A percentile compares a stretch with the other conserved stretches of the same genome.
Evolutionary conservation across 2,113 vertebrate genomes (phyloP).

Genomic region (Corvus hawaiiensis): DNA sequence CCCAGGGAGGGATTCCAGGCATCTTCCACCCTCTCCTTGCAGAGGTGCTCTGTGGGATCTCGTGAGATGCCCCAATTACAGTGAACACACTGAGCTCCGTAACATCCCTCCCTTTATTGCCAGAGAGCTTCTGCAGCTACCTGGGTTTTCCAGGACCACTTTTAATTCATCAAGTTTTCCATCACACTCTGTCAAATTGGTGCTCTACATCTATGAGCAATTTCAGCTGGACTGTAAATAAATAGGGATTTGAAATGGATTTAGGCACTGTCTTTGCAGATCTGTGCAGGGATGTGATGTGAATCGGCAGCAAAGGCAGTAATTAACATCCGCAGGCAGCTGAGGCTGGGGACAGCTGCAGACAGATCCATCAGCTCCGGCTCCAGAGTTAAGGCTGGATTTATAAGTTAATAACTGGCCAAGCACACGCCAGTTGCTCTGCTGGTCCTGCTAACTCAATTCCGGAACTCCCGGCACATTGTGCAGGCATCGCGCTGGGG

Average conservation of each 20-base stretch:
- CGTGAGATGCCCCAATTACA: background rate
- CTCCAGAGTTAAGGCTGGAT: conserved; percentile 7
- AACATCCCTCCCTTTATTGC: background rate
- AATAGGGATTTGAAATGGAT: background rate
- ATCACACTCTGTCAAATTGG: background rate
- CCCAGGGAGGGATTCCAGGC: rapidly evolving
- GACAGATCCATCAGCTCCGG: conserved; percentile 38
- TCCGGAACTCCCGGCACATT: background rate
- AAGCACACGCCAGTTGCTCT: background rate
- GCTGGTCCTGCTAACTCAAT: conserved; percentile 25
- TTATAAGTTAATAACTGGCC: background rate
- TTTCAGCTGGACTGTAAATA: background rate
- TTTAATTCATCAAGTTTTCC: background rate
- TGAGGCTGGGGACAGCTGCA: background rate
- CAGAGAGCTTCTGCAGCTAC: background rate
- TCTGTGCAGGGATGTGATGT: background rate
- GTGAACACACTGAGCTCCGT: background rate
- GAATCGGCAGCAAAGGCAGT: background rate
- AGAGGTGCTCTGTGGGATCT: background rate
- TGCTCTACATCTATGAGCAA: background rate
- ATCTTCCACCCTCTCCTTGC: background rate
- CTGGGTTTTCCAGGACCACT: background rate
- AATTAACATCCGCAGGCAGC: background rate
- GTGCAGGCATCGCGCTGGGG: background rate
- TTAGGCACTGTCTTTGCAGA: background rate